Conservation (phyloP, 2,113 vertebrate genomes). For the Notarius quadriscutis region DNA sequence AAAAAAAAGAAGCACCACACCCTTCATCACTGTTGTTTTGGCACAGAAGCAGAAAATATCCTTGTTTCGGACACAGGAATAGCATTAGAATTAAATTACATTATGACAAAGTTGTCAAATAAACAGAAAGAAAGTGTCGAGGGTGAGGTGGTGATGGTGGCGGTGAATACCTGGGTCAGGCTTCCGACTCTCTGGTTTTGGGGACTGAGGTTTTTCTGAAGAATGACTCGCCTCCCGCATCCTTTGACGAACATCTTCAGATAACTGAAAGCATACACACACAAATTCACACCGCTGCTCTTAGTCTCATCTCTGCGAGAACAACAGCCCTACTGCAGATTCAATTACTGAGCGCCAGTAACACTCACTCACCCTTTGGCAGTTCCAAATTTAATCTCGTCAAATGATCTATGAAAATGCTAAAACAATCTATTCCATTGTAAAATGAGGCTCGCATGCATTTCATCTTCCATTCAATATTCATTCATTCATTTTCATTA, state of each 20-base stretch:
- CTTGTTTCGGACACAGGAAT: background rate
- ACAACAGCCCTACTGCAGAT: background rate
- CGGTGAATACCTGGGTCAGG: constrained; percentile 56
- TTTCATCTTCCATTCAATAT: constrained; percentile 3
- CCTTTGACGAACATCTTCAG: constrained; percentile 68
- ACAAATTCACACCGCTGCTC: background rate
- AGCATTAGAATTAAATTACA: background rate
- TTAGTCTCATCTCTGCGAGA: constrained; percentile 6
- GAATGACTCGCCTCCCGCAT: constrained; percentile 63
- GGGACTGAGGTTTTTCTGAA: constrained; percentile 42
- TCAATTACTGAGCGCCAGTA: constrained; percentile 4
- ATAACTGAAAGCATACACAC: constrained; percentile 61
- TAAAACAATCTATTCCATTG: background rate
- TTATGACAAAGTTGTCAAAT: background rate
- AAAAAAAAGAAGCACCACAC: background rate
- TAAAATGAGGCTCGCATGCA: background rate
- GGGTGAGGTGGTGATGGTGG: background rate
- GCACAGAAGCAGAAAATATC: background rate
- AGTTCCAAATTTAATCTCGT: background rate
- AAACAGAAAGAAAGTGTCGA: background rate
- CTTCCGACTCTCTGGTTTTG: constrained; percentile 52
- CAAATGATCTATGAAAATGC: background rate
- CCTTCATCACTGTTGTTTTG: background rate
- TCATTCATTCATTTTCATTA: background rate
- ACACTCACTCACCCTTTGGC: background rate